phyloP scores from a whole-genome alignment of 2,113 vertebrate genomes.

The Aramus guarauna region DNA sequence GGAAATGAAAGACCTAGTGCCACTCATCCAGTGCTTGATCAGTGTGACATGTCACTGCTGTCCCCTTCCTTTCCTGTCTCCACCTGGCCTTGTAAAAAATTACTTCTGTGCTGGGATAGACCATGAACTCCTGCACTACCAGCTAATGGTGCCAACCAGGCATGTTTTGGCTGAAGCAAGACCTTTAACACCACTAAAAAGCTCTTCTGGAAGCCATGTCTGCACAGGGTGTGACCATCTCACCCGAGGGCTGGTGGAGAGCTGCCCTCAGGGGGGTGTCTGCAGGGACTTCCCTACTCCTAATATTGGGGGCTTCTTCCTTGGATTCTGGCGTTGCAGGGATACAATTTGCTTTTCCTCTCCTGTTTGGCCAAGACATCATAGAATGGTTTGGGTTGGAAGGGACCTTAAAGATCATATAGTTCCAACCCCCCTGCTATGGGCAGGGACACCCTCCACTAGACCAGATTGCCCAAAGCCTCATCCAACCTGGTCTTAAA shows the following conservation, averaged over 20 bases:
- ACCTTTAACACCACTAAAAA: fast-evolving
- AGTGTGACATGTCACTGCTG: fast-evolving
- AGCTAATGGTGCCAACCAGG: no score
- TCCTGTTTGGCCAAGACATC: fast-evolving
- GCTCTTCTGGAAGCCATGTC: neutral
- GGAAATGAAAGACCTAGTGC: neutral
- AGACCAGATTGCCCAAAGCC: no score
- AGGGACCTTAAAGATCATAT: no score
- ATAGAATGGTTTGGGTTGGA: no score
- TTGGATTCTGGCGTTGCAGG: neutral
- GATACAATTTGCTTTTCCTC: neutral
- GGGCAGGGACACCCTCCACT: no score
- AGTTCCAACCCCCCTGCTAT: no score
- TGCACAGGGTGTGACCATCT: fast-evolving
- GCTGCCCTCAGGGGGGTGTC: neutral
- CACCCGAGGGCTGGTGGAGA: neutral
- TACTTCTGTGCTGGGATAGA: neutral
- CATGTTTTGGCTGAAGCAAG: neutral
- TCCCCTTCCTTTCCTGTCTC: neutral
- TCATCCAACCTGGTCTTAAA: no score
- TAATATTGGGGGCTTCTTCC: neutral
- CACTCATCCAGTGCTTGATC: fast-evolving
- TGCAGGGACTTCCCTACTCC: neutral
- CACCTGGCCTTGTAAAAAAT: neutral
- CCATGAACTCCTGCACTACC: no score